Evolutionary conservation across 2,113 vertebrate species (phyloP).

Genomic region (Melozone crissalis): DNA sequence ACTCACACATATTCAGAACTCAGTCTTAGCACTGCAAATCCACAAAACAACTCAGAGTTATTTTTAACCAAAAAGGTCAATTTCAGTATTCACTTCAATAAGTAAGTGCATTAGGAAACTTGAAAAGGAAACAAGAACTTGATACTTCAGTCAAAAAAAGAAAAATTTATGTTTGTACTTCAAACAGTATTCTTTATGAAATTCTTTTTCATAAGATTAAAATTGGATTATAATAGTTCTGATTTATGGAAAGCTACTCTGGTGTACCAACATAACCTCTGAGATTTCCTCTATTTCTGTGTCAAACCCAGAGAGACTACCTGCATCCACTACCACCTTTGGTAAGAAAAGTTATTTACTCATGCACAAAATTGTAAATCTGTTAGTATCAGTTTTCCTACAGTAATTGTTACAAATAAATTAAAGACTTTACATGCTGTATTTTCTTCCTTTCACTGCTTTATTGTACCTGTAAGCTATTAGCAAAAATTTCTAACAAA

Average conservation of each 20-base stretch:
- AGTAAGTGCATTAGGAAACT: not conserved
- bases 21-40: not conserved
- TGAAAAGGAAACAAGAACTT: not conserved
- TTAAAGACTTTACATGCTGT: not conserved
- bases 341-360: not conserved
- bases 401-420: not conserved
- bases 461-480: not conserved
- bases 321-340: not conserved
- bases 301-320: not conserved
- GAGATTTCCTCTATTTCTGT: not conserved
- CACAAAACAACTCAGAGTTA: not conserved
- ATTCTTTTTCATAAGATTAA: not conserved
- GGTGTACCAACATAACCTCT: not conserved
- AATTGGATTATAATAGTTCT: not conserved
- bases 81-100: not conserved
- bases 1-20: not conserved
- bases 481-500: not conserved
- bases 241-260: not conserved
- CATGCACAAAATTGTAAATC: not conserved
- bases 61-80: not conserved
- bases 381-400: not conserved
- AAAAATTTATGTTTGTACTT: not conserved
- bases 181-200: not conserved
- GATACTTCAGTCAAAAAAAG: not conserved
- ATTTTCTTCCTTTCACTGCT: not conserved